Percentiles rank a stretch among this genome's conserved stretches.
phyloP scores from a whole-genome alignment of 2,113 vertebrate species.

The Agapornis roseicollis region DNA sequence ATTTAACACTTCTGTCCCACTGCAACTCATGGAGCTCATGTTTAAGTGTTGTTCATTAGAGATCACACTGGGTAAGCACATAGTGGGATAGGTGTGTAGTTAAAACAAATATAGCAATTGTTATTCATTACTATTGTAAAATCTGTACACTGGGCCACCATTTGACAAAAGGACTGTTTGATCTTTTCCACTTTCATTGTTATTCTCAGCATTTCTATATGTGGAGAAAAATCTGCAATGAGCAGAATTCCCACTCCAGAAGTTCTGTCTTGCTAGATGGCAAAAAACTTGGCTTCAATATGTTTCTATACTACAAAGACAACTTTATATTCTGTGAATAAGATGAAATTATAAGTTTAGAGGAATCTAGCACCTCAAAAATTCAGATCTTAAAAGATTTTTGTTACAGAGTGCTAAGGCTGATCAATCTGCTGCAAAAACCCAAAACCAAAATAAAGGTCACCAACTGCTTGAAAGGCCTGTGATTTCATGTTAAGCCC shows the following conservation, averaged over 20 bases:
- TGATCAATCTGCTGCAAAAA: neutral
- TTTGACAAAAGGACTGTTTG: neutral
- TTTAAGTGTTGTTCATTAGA: neutral
- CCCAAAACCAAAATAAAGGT: neutral
- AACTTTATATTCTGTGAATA: neutral
- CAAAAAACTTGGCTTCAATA: neutral
- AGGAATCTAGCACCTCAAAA: neutral
- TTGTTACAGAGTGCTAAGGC: neutral
- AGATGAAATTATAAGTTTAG: neutral
- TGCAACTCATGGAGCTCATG: neutral
- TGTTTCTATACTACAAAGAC: neutral
- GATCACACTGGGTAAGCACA: neutral
- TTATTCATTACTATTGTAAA: neutral
- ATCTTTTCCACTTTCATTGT: neutral
- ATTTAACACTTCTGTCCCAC: neutral
- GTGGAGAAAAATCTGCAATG: neutral
- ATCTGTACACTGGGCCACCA: neutral
- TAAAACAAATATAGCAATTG: neutral
- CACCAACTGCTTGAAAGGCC: neutral
- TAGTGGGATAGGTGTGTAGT: neutral
- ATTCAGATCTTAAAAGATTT: neutral
- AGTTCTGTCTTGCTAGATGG: neutral
- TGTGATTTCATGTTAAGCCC: neutral
- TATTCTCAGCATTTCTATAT: neutral
- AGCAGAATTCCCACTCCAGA: neutral